These are phyloP conservation scores for Esox niger DNA, from an alignment of 2,113 vertebrate genomes.

Conservation along the genomic window DNA sequence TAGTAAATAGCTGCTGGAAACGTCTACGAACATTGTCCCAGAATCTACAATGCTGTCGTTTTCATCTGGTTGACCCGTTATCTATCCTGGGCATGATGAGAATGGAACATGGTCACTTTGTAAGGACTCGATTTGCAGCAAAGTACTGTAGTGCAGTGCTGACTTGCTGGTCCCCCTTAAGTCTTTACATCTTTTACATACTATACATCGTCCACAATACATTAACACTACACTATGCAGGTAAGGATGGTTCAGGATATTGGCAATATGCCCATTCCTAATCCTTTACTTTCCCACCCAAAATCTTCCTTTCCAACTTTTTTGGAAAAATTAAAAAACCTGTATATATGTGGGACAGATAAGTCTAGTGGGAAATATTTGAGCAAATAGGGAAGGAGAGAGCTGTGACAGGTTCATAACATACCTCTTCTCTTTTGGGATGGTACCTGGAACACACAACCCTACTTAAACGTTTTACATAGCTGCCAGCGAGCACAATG, in stretches of 20 bases:
- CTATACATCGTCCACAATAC: conserved; percentile 6
- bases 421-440: conserved; percentile 79
- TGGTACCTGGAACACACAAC: conserved; percentile 77
- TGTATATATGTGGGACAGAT: not conserved
- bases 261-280: too few species aligned
- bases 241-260: too few species aligned
- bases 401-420: not conserved
- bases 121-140: not conserved
- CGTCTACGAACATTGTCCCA: too few species aligned
- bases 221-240: too few species aligned
- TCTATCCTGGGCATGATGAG: too few species aligned
- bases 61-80: too few species aligned
- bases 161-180: not conserved
- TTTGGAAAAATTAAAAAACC: too few species aligned
- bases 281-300: too few species aligned
- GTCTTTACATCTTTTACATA: not conserved
- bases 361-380: not conserved
- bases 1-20: too few species aligned
- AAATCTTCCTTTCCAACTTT: too few species aligned
- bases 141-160: not conserved
- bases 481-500: conserved; percentile 64
- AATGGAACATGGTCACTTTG: too few species aligned
- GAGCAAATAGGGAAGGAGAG: not conserved
- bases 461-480: conserved; percentile 72
- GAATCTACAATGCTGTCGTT: too few species aligned